Evolutionary conservation across 2,113 vertebrate genomes (phyloP), one percentile per base, ranked within the genome.

Genomic region (Sceloporus undulatus): DNA sequence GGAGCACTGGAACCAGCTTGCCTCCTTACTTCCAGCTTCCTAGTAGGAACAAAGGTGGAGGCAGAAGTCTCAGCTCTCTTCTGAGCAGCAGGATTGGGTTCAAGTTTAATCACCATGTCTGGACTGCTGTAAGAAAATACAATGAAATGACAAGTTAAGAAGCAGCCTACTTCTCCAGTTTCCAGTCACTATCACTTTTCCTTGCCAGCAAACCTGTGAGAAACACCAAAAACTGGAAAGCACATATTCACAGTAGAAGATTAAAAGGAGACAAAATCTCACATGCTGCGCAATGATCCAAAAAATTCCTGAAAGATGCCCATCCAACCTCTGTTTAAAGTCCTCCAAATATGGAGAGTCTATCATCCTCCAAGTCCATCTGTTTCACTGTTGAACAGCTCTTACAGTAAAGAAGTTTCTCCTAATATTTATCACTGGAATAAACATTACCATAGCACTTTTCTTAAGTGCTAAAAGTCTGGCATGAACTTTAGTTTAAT

Each of bases 1-100:
- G 98, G 98, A 54, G 98, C 96, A 29, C 98, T 98, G 91, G 91
- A 96, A 73, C 97, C 95, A 91, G 97, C 93, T 87, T 92, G 96
- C 82, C 96, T 93, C 80, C 94, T 96, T 86, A 96, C 88, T 0
- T 96, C 95, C 1, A 95, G 89, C 66, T 93, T 96, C 90, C 93
- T 96, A 48, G 96, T 40, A 27, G 96, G 96, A 1, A 95, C 92
- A 52, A 96, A 91, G 3, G 95, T 95, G 81, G 95, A 97, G 56
- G 96, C 74, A 68, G 95, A 87, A 1, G 94, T 78, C 1, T 97
- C 96, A 48, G 88, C 90, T 54, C 95, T 88, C 91, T 95, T 96
- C 9, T 90, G 88, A 93, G 96, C 90, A 75, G 90, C 38, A 21
- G 82, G 74, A 86, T 81, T 86, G 70, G 89, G 65, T n/a, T 84